Base-by-base conservation (phyloP, 2,113 vertebrate species). In the Gnathonemus longibarbis region DNA sequence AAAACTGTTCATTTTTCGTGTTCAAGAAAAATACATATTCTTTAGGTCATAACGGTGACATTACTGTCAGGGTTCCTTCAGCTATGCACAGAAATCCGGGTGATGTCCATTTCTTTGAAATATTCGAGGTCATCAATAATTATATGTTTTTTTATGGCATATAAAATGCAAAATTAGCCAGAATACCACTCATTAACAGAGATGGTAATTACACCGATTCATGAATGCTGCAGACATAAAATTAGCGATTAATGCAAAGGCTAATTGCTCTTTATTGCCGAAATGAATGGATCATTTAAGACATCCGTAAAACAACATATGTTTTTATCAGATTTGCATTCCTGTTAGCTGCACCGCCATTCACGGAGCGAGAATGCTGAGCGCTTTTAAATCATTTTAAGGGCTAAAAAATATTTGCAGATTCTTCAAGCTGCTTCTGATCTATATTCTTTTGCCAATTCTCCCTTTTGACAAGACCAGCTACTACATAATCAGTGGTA, bases 1-100 rank as follows among this genome's bases (percentile, higher is more conserved):
- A 92, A 91, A 92, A 89, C 88, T 91, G 91, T 93, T 91, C 13
- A 56, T 88, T 88, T 50, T 77, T 83, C 45, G 31, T 11, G 5
- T 88, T 66, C 13, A 90, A 92, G 88, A 42, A 56, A 91, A 93
- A 94, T 93, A 92, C 91, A 62, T 53, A 74, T 93, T 92, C 83
- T 21, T 49, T 46, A 31, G 27, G 62, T 24, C 53, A 35, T 35
- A 24, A 11, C 7, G 2, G 19, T 24, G 21, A 31, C 19, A 35
- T 53, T 56, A 35, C 48, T 35, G 17, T 50, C 27, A 42, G 35
- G 31, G 53, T 45, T 88, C 46, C 35, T 46, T 45, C 19, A 24
- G 56, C 39, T 42, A 66, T 66, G 19, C 35, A 53, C 19, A 88
- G 42, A 88, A 66, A 88, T 50, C 31, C 13, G 11, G 87, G 17